Evolutionary conservation across 1,140 invertebrate genomes (phyloP), one percentile per base, ranked within the genome.

Genomic region (Aphis gossypii): DNA sequence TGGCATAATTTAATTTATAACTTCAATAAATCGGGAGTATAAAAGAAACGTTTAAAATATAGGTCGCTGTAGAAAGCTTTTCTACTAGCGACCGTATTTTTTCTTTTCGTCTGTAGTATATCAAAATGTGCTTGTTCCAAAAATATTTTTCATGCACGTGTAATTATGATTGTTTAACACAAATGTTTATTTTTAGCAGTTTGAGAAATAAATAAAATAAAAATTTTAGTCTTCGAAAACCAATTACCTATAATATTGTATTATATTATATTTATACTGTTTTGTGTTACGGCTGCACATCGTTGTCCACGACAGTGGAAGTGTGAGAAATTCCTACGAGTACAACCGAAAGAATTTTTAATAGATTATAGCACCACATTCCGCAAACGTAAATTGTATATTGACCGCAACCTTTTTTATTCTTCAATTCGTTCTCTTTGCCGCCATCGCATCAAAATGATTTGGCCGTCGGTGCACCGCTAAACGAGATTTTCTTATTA

Each of bases 1-100:
- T 4, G 5, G n/a, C 9, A 56, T 14, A 89, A 56, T 89, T 89
- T 41, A 89, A 56, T 89, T 89, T 89, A 38, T 56, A 56, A 56
- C 51, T 56, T 89, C 21, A 56, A 41, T 41, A 89, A 8, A 56
- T 56, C 88, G 20, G 25, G 35, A 56, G 21, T 25, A 89, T 89
- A 38, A 54, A 25, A 89, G 87, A 89, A 89, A 56, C 88, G n/a
- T 89, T 89, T 89, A 56, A 30, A 56, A 25, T 54, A 6, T n/a
- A 18, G 20, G 46, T 20, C 9, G 21, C 20, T 9, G 6, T 1
- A 23, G 11, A 23, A 54, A 51, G 23, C 20, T 89, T 88, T 89
- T 30, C 18, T 54, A 23, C 48, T 25, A 0, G 18, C 8, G 20
- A 23, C 1, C 8, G 35, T 38, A 23, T 2, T 20, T 54, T 38